phyloP scores from a whole-genome alignment of 2,888 invertebrate genomes.

The Scotopteryx bipunctaria region DNA sequence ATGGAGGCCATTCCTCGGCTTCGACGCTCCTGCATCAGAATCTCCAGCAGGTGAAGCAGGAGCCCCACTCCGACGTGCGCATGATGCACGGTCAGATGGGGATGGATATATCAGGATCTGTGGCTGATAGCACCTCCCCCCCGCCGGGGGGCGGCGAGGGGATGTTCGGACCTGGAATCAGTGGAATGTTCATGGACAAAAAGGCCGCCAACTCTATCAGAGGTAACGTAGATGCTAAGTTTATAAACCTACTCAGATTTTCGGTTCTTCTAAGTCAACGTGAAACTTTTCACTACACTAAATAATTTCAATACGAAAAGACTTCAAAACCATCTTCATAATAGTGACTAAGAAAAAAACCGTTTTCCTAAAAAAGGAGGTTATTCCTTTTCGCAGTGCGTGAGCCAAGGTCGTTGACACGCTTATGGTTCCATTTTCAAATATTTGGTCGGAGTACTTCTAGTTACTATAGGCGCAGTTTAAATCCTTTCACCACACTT shows the following conservation, averaged over 20 bases:
- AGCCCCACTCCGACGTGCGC: slow-evolving; percentile 60
- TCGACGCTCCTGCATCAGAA: slow-evolving; percentile 69
- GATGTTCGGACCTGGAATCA: slow-evolving; percentile 73
- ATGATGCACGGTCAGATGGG: slow-evolving; percentile 70
- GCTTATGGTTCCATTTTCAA: not conserved
- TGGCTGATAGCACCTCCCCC: slow-evolving; percentile 85
- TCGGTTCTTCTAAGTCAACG: no score
- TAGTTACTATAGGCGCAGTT: no score
- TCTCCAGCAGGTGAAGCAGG: slow-evolving; percentile 64
- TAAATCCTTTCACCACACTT: no score
- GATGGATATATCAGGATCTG: slow-evolving; percentile 70
- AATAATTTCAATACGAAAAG: no score
- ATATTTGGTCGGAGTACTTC: not conserved
- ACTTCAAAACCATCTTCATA: no score
- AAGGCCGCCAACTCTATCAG: slow-evolving; percentile 86
- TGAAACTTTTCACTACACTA: no score
- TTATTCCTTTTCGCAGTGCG: not conserved
- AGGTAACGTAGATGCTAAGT: slow-evolving; percentile 72
- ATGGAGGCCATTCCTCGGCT: slow-evolving; percentile 75
- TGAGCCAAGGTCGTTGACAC: not conserved
- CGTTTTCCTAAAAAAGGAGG: not conserved
- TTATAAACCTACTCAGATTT: no score
- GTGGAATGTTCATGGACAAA: slow-evolving; percentile 82
- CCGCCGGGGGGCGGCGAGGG: slow-evolving; percentile 78
- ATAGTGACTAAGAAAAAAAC: no score